Conservation (phyloP, 2,888 invertebrate species). For the Pharmacophagus antenor region DNA sequence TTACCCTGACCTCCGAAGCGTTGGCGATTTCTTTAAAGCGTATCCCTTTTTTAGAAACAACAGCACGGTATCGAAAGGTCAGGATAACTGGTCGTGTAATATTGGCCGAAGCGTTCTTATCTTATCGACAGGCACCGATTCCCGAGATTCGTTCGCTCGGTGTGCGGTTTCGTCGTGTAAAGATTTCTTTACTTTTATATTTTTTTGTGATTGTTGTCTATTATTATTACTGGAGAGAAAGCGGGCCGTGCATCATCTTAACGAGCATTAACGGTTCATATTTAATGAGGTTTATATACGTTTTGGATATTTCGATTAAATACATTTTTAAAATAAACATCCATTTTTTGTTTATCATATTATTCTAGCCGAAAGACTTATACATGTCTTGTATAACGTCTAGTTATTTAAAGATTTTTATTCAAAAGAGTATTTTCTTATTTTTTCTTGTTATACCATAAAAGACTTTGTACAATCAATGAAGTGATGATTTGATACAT, state of each 20-base stretch:
- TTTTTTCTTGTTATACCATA: too few relatives aligned
- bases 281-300: constrained; percentile 18
- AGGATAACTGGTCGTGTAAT: constrained; percentile 42
- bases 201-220: constrained; percentile 33
- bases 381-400: too few relatives aligned
- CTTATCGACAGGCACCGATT: constrained; percentile 75
- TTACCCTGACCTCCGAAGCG: constrained; percentile 16
- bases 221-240: constrained; percentile 38
- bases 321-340: too few relatives aligned
- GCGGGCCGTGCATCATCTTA: constrained; percentile 5
- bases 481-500: background rate
- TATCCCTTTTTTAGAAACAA: constrained; percentile 17
- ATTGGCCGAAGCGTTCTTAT: constrained; percentile 56
- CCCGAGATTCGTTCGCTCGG: constrained; percentile 66
- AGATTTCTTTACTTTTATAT: constrained; percentile 29
- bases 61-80: constrained; percentile 36
- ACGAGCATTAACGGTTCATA: constrained; percentile 4
- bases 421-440: too few relatives aligned
- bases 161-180: constrained; percentile 67
- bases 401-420: too few relatives aligned
- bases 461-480: too few relatives aligned
- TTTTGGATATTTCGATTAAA: too few relatives aligned
- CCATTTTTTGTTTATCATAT: too few relatives aligned
- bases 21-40: background rate
- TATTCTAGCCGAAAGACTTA: too few relatives aligned